These are phyloP conservation scores for Cyanoderma ruficeps DNA, from an alignment of 2,113 vertebrate genomes.

Conservation along the genomic window DNA sequence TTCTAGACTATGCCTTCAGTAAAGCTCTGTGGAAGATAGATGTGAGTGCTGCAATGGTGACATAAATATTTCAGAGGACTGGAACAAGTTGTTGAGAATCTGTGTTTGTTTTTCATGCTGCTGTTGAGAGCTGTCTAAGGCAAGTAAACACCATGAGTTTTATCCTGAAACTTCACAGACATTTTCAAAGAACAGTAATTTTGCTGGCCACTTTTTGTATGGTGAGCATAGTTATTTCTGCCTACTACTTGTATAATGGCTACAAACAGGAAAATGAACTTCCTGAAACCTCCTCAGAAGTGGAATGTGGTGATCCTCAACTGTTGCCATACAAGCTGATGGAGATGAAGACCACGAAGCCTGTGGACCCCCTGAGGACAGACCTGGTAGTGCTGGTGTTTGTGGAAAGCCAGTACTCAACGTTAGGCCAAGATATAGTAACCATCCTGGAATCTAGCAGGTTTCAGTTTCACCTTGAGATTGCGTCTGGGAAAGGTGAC, in stretches of 20 bases:
- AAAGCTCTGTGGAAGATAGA: constrained; percentile 53
- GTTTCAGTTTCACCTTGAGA: constrained; percentile 79
- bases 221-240: constrained; percentile 82
- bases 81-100: constrained; percentile 50
- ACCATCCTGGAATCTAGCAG: constrained; percentile 78
- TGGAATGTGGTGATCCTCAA: constrained; percentile 74
- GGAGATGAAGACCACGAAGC: constrained; percentile 64
- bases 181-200: constrained; percentile 82
- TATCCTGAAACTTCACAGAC: constrained; percentile 81
- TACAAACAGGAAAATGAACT: constrained; percentile 79
- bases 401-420: constrained; percentile 83
- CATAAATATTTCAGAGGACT: constrained; percentile 73
- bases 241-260: constrained; percentile 81
- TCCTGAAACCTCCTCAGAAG: constrained; percentile 70
- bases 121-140: constrained; percentile 39
- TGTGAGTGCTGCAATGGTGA: constrained; percentile 80
- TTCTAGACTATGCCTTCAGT: constrained; percentile 66
- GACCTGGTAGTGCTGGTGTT: constrained; percentile 79
- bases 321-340: constrained; percentile 50
- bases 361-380: constrained; percentile 61
- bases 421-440: constrained; percentile 81
- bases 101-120: constrained; percentile 62
- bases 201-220: constrained; percentile 80
- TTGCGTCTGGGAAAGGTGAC: constrained; percentile 80
- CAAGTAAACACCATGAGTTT: constrained; percentile 75